phyloP scores from a whole-genome alignment of 2,113 vertebrate species.

The Podarcis muralis region DNA sequence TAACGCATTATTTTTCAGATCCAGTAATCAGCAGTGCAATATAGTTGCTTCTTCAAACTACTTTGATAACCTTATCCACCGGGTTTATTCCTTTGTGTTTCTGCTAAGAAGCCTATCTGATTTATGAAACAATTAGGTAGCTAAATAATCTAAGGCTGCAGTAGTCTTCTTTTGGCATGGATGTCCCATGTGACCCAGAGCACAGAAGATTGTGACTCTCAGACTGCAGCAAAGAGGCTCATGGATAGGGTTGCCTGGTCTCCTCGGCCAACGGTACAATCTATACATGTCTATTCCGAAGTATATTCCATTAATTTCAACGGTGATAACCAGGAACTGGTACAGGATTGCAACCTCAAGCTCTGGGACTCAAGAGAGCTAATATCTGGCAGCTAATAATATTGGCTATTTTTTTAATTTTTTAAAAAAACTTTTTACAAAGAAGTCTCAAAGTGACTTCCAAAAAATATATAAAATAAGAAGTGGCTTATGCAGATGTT shows the following conservation, averaged over 20 bases:
- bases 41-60: constrained; percentile 2
- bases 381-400: no score
- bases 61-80: not conserved
- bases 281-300: not conserved
- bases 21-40: constrained; percentile 30
- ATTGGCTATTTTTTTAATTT: no score
- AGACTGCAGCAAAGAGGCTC: not conserved
- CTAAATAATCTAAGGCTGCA: constrained; percentile 9
- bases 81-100: constrained; percentile 2
- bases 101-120: not conserved
- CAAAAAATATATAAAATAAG: no score
- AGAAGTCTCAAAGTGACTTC: no score
- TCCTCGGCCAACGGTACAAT: no score
- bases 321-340: not conserved
- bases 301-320: not conserved
- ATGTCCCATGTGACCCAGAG: not conserved
- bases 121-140: not conserved
- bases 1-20: constrained; percentile 28
- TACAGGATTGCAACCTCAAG: not conserved
- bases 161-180: not conserved
- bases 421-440: no score
- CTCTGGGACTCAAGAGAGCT: not conserved
- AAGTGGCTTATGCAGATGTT: no score
- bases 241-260: no score
- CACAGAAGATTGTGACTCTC: not conserved